These are phyloP conservation scores for Scaptomyza cyrtandrae DNA, from an alignment of 2,888 invertebrate species.

Conservation along the genomic window DNA sequence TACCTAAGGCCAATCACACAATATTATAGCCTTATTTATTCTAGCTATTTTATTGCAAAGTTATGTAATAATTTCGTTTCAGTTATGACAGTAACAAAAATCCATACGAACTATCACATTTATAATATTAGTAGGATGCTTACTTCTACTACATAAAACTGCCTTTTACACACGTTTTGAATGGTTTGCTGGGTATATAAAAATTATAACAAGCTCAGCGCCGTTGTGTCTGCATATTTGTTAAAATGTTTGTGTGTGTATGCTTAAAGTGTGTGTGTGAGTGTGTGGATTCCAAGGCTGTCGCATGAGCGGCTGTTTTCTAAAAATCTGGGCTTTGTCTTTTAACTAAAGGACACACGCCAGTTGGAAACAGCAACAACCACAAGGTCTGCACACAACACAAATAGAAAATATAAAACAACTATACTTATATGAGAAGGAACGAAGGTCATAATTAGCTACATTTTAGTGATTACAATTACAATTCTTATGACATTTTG, in stretches of 20 bases:
- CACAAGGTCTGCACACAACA: slow-evolving; percentile 9
- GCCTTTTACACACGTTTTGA: background rate
- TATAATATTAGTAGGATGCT: too few relatives aligned
- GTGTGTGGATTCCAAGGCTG: slow-evolving; percentile 45
- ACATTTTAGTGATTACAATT: slow-evolving; percentile 29
- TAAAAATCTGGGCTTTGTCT: slow-evolving; percentile 66
- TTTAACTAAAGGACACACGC: slow-evolving; percentile 50
- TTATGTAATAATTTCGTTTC: too few relatives aligned
- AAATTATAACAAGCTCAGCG: slow-evolving; percentile 58
- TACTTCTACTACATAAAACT: background rate
- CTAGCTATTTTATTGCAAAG: too few relatives aligned
- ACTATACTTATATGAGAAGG: slow-evolving; percentile 34
- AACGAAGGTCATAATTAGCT: slow-evolving; percentile 24
- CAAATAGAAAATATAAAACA: slow-evolving; percentile 7
- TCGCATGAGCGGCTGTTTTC: slow-evolving; percentile 34
- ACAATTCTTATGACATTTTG: slow-evolving; percentile 21
- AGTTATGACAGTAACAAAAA: too few relatives aligned
- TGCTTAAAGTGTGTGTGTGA: slow-evolving; percentile 11
- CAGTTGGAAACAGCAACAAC: slow-evolving; percentile 27
- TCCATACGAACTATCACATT: too few relatives aligned
- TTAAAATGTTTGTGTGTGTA: slow-evolving; percentile 11
- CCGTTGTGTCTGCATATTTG: slow-evolving; percentile 25
- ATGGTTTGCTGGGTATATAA: slow-evolving; percentile 2
- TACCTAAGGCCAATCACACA: background rate
- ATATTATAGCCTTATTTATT: too few relatives aligned